Base-by-base conservation (phyloP, 2,888 invertebrate genomes). In the Psylliodes chrysocephalus region DNA sequence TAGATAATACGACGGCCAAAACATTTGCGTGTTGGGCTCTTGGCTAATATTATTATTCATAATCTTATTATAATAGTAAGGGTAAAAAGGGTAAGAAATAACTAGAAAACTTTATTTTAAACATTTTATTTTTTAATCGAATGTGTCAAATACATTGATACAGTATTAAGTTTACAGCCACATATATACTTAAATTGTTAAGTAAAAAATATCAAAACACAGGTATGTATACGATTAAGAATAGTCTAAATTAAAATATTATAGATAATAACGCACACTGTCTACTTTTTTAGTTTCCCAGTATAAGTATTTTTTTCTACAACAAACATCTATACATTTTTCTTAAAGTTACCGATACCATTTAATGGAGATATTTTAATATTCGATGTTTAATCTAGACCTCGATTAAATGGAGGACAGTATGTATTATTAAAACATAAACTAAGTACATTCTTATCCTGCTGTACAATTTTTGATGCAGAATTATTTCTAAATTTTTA, bases 251-350 rank as follows among this genome's bases (percentile, higher is more conserved):
- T 49, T 35, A 62, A 70, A 65, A 63, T 49, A 56, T 44, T 40
- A 62, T 40, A 57, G 65, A 64, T 63, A 60, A 71, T 73, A 73
- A 71, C 72, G 73, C 71, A 75, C 69, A 71, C 71, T 69, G 63
- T 59, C 71, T 69, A 62, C 60, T 64, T 70, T 73, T 72, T 49
- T 60, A 52, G 55, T 47, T 53, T 64, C 67, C 66, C 66, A 73
- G 72, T 74, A 74, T 77, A 46, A 25, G 54, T 54, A 54, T 40
- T 54, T 10, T 75, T 75, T 70, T 46, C 78, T 79, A 78, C 79
- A 77, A 79, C 77, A 74, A 78, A 79, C 79, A 79, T 78, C 77
- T 78, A 79, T 78, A 78, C 77, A 78, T 75, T 72, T 22, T 38
- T 66, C 35, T 42, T 14, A 51, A 54, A 38, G 28, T 67, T 69